phyloP scores from a whole-genome alignment of 2,888 invertebrate genomes.

The Meganola albula region DNA sequence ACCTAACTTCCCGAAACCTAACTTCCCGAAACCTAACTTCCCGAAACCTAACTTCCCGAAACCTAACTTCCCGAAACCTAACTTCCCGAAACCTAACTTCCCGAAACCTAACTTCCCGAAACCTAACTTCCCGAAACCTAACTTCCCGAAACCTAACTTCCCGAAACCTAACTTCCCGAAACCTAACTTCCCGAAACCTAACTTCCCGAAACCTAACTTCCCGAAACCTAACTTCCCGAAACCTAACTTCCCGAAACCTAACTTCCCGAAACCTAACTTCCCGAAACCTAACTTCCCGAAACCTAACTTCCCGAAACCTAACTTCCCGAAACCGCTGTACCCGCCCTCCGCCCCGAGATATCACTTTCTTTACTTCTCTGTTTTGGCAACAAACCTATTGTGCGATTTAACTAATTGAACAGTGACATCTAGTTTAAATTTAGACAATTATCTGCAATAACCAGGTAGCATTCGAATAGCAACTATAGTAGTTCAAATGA shows the following conservation, averaged over 20 bases:
- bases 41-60: conserved; percentile 22
- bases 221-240: conserved; percentile 13
- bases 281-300: neutral
- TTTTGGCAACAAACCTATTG: neutral
- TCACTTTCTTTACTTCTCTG: neutral
- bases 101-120: conserved; percentile 17
- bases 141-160: conserved; percentile 16
- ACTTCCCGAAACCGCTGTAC: neutral
- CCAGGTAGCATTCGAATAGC: too few species aligned
- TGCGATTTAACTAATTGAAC: neutral
- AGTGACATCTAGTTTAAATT: neutral
- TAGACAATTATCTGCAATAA: neutral
- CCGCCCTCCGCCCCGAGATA: neutral
- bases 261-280: neutral
- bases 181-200: conserved; percentile 17
- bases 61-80: conserved; percentile 13
- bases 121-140: conserved; percentile 17
- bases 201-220: conserved; percentile 13
- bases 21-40: conserved; percentile 22
- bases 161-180: conserved; percentile 15
- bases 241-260: neutral
- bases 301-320: neutral
- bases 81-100: conserved; percentile 22
- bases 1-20: conserved; percentile 9
- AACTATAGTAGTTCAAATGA: too few species aligned